phyloP scores from a whole-genome alignment of 2,888 invertebrate genomes.

The Aporophyla lueneburgensis region DNA sequence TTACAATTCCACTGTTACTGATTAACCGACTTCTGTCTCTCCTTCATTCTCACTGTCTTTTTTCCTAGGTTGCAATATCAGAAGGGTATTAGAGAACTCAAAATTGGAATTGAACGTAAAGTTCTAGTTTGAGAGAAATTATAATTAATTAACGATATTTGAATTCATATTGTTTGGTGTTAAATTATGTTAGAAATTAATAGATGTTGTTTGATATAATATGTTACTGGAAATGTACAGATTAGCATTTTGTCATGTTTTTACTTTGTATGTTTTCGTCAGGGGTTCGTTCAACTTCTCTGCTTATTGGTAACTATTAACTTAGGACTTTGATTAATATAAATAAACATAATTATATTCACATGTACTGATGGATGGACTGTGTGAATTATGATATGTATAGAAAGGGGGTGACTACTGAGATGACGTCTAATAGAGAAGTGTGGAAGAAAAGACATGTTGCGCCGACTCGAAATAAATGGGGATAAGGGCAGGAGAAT shows the following conservation, averaged over 20 bases:
- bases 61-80: conserved; percentile 58
- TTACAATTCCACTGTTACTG: conserved; percentile 58
- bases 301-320: conserved; percentile 11
- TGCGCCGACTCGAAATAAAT: no score
- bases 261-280: conserved; percentile 41
- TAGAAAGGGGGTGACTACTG: no score
- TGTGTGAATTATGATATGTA: no score
- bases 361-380: no score
- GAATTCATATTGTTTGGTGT: conserved; percentile 37
- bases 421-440: no score
- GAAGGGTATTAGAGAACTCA: conserved; percentile 51
- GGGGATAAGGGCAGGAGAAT: no score
- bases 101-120: no score
- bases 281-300: conserved; percentile 41
- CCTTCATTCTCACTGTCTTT: conserved; percentile 45
- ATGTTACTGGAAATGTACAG: conserved; percentile 56
- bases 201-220: conserved; percentile 47
- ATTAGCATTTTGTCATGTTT: conserved; percentile 46
- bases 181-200: conserved; percentile 65
- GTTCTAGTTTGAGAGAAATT: no score
- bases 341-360: conserved; percentile 44
- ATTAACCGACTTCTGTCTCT: conserved; percentile 62
- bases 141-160: no score
- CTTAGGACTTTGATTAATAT: conserved; percentile 18
- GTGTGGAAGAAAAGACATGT: no score